These are phyloP conservation scores for Trachelus troglodyta DNA, from an alignment of 2,888 invertebrate species.

Conservation along the genomic window DNA sequence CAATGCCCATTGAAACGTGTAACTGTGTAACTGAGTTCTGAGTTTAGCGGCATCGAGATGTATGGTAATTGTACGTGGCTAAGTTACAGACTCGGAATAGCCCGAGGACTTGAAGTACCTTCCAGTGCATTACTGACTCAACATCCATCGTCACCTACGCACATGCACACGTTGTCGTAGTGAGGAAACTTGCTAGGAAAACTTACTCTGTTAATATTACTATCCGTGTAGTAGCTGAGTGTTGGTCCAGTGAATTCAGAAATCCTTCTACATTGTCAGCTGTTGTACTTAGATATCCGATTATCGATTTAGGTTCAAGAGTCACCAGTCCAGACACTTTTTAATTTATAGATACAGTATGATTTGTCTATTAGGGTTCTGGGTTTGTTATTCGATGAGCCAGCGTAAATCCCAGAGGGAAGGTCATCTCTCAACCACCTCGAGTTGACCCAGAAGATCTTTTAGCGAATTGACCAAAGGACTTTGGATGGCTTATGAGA, in stretches of 20 bases:
- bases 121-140: slow-evolving; percentile 53
- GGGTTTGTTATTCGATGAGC: not conserved
- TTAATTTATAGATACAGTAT: not conserved
- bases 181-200: slow-evolving; percentile 43
- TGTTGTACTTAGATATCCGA: not conserved
- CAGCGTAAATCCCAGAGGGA: not conserved
- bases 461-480: not conserved
- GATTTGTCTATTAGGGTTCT: not conserved
- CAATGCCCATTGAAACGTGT: slow-evolving; percentile 51
- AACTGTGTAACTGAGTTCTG: slow-evolving; percentile 49
- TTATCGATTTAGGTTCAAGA: not conserved
- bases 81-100: slow-evolving; percentile 58
- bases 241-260: not conserved
- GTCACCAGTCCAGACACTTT: not conserved
- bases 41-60: slow-evolving; percentile 47
- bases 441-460: not conserved
- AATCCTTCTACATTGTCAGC: not conserved
- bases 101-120: slow-evolving; percentile 55
- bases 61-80: slow-evolving; percentile 61
- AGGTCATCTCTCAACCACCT: not conserved
- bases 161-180: slow-evolving; percentile 24
- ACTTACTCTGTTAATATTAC: slow-evolving; percentile 34
- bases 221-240: not conserved
- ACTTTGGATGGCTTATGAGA: slow-evolving; percentile 29
- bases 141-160: slow-evolving; percentile 46